Evolutionary conservation across 2,888 invertebrate species (phyloP).

Genomic region (Muscina levida): DNA sequence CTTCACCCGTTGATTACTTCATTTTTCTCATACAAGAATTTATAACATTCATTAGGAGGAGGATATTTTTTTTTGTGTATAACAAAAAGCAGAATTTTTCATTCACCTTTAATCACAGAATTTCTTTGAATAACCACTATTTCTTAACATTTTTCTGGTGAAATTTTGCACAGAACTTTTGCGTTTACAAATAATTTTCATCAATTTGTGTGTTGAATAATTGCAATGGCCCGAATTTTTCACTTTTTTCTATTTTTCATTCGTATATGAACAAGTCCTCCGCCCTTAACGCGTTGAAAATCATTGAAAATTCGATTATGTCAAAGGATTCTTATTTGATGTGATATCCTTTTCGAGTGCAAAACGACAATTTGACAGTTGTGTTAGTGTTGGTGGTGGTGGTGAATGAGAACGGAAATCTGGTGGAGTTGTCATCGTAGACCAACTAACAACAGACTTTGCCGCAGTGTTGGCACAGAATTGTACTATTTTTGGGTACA

Average conservation of each 20-base stretch:
- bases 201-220: slow-evolving; percentile 16
- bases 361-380: slow-evolving; percentile 55
- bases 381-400: slow-evolving; percentile 43
- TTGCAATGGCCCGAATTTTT: neutral
- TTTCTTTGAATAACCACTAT: neutral
- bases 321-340: slow-evolving; percentile 66
- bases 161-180: neutral
- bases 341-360: slow-evolving; percentile 54
- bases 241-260: slow-evolving; percentile 13
- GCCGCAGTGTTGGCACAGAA: neutral
- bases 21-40: slow-evolving; percentile 17
- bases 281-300: slow-evolving; percentile 67
- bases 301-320: slow-evolving; percentile 69
- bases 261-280: slow-evolving; percentile 59
- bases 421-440: slow-evolving; percentile 4
- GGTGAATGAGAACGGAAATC: slow-evolving; percentile 35
- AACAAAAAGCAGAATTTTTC: slow-evolving; percentile 42
- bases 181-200: slow-evolving; percentile 19
- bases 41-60: neutral
- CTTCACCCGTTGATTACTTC: no score
- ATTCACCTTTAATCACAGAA: slow-evolving; percentile 11
- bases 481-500: no score
- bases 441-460: neutral
- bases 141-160: neutral
- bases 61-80: slow-evolving; percentile 60